phyloP scores from a whole-genome alignment of 1,140 invertebrate species.

The Cydia amplana region DNA sequence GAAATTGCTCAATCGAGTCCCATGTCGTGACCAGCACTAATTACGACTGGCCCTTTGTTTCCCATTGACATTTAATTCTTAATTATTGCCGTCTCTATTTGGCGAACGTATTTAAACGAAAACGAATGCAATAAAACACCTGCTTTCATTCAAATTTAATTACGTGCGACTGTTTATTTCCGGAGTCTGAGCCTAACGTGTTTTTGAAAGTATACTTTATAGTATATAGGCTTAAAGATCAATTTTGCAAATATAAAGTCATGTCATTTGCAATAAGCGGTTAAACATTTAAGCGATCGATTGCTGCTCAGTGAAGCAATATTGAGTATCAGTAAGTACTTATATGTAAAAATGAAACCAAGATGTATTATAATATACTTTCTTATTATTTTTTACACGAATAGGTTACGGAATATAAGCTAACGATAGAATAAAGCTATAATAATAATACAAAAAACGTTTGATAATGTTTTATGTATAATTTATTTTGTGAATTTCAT shows the following conservation, averaged over 20 bases:
- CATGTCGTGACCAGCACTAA: constrained; percentile 31
- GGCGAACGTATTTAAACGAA: constrained; percentile 9
- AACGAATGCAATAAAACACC: constrained; percentile 10
- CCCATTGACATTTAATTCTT: constrained; percentile 31
- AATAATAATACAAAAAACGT: no score
- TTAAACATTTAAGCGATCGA: no score
- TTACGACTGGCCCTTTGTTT: constrained; percentile 28
- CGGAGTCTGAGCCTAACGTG: neutral
- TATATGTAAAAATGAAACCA: no score
- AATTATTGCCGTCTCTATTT: constrained; percentile 26
- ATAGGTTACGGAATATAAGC: no score
- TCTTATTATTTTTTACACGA: no score
- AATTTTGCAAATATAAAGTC: neutral
- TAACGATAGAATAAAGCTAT: no score
- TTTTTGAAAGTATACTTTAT: neutral
- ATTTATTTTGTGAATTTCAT: no score
- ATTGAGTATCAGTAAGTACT: no score
- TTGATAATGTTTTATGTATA: no score
- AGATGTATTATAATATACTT: no score
- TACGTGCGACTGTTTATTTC: constrained; percentile 17
- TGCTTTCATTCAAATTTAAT: constrained; percentile 5
- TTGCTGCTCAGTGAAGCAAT: no score
- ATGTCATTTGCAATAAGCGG: no score
- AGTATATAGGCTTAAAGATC: neutral
- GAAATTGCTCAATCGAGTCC: constrained; percentile 23